phyloP scores from a whole-genome alignment of 2,113 vertebrate species.

The Eupsittula cactorum region DNA sequence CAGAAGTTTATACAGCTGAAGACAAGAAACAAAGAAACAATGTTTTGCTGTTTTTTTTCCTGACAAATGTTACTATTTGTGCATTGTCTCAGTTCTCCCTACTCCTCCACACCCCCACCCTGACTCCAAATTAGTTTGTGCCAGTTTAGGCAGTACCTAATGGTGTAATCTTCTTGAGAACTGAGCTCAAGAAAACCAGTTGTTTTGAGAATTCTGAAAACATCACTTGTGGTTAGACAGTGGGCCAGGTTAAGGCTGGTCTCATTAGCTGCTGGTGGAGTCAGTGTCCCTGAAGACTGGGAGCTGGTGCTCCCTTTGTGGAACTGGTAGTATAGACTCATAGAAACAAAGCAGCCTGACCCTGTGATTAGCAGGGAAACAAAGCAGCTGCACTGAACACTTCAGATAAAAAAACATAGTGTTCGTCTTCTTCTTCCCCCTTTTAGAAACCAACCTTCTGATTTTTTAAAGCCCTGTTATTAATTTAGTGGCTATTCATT shows the following conservation, averaged over 20 bases:
- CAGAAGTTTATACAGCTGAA: not conserved
- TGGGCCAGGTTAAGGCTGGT: not conserved
- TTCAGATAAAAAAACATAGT: not conserved
- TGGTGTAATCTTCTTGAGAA: not conserved
- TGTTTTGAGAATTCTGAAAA: not conserved
- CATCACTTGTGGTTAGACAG: not conserved
- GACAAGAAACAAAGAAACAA: not conserved
- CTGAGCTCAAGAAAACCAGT: not conserved
- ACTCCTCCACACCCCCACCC: rapidly evolving
- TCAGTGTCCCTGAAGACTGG: not conserved
- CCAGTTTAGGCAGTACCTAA: not conserved
- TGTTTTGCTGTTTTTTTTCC: not conserved
- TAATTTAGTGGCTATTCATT: not conserved
- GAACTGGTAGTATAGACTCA: not conserved
- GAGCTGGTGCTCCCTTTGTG: not conserved
- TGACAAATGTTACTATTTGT: not conserved
- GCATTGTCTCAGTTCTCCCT: not conserved
- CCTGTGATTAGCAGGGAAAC: not conserved
- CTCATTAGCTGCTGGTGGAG: not conserved
- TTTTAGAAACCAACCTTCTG: not conserved
- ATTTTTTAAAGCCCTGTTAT: not conserved
- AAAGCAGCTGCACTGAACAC: not conserved
- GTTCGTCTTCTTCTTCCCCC: not conserved
- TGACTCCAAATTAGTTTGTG: not conserved
- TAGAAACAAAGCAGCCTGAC: not conserved